Evolutionary conservation across 2,888 invertebrate genomes (phyloP).

Genomic region (Lithophane leautieri): DNA sequence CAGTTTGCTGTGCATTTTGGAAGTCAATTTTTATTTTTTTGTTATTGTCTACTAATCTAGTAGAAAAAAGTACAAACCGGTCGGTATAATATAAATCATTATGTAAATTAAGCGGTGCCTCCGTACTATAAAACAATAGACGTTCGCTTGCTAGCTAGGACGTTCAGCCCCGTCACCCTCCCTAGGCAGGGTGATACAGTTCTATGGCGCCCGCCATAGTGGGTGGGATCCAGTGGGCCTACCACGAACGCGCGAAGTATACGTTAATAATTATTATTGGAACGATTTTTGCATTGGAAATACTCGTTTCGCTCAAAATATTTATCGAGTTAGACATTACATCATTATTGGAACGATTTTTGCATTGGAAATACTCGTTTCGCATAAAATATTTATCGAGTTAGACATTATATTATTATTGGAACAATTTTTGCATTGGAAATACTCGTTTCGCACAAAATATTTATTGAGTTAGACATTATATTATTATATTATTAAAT

Average conservation of each 20-base stretch:
- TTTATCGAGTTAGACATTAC: background rate
- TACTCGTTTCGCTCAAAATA: background rate
- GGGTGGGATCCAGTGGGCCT: background rate
- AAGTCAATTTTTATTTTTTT: no score
- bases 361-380: background rate
- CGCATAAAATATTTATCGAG: background rate
- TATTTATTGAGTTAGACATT: background rate
- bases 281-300: background rate
- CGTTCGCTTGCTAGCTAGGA: constrained; percentile 3
- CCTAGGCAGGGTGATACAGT: no score
- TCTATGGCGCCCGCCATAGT: background rate
- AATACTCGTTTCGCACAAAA: background rate
- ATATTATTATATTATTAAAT: no score
- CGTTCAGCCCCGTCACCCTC: background rate
- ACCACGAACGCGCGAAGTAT: background rate
- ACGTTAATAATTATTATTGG: background rate
- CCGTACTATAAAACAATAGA: background rate
- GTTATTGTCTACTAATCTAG: background rate
- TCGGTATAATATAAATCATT: background rate
- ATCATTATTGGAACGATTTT: background rate
- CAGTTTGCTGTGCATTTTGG: no score
- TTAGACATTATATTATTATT: no score
- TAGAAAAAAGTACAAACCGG: background rate
- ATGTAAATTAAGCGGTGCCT: background rate
- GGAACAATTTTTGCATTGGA: background rate